Evolutionary conservation across 2,797 vertebrate genomes (phyloP).

Genomic region (Loriculus beryllinus): DNA sequence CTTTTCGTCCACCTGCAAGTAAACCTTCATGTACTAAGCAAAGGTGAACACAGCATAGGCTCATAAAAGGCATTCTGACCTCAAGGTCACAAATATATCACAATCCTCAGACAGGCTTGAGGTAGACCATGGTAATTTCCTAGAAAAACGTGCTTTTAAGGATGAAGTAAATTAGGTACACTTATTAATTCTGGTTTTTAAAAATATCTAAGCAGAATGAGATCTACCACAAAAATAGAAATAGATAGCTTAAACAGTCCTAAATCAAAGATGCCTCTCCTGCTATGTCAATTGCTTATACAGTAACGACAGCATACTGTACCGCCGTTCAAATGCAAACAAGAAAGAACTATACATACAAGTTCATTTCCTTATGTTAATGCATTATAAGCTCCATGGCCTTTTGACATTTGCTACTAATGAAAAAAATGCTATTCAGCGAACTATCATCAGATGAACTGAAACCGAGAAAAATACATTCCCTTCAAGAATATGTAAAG

Average conservation of each 20-base stretch:
- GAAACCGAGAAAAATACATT: background rate
- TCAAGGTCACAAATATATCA: background rate
- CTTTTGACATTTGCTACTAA: background rate
- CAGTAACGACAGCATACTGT: background rate
- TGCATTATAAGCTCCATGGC: background rate
- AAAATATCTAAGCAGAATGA: background rate
- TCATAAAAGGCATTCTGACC: background rate
- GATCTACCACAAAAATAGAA: background rate
- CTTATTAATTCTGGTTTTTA: background rate
- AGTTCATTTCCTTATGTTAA: background rate
- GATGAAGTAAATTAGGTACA: background rate
- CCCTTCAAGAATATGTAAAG: background rate
- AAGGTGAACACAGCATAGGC: background rate
- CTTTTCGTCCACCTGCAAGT: background rate
- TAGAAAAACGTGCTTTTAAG: background rate
- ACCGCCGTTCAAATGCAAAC: background rate
- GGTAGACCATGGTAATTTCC: background rate
- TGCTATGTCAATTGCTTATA: background rate
- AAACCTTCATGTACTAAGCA: background rate
- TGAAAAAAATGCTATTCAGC: background rate
- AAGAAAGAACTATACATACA: background rate
- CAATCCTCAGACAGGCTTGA: background rate
- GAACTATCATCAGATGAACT: background rate
- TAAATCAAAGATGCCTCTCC: background rate
- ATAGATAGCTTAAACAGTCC: background rate